These are phyloP conservation scores for Nannospalax galili DNA, from an alignment of 2,113 vertebrate species.

Conservation along the genomic window DNA sequence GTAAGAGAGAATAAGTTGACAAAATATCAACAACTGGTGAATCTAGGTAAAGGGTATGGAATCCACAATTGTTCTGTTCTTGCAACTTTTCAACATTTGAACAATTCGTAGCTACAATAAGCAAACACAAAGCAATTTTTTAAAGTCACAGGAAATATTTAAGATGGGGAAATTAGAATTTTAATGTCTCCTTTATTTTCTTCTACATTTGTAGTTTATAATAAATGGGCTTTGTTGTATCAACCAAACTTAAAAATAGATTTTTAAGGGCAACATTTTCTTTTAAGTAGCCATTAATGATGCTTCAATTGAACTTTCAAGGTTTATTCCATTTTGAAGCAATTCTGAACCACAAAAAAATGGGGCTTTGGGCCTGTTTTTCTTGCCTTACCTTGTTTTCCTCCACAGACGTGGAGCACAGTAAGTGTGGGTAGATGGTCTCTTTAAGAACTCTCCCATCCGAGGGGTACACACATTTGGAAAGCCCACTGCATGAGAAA, in stretches of 20 bases:
- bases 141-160: background rate
- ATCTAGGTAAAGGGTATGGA: background rate
- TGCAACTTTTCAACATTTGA: background rate
- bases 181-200: background rate
- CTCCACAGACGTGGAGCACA: conserved; percentile 83
- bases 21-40: background rate
- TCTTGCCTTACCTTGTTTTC: conserved; percentile 84
- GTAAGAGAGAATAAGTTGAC: background rate
- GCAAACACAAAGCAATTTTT: background rate
- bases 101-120: background rate
- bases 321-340: conserved; percentile 21
- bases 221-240: background rate
- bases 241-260: background rate
- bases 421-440: conserved; percentile 85
- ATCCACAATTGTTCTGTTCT: background rate
- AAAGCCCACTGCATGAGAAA: conserved; percentile 83
- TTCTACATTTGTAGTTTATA: background rate
- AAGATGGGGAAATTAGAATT: background rate
- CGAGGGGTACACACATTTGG: conserved; percentile 82
- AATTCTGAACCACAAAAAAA: background rate
- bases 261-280: conserved; percentile 1
- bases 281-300: background rate
- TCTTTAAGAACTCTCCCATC: conserved; percentile 85
- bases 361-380: conserved; percentile 6
- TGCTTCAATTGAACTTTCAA: conserved; percentile 12